Conservation (phyloP, 2,113 vertebrate species). For the Scomber scombrus region DNA sequence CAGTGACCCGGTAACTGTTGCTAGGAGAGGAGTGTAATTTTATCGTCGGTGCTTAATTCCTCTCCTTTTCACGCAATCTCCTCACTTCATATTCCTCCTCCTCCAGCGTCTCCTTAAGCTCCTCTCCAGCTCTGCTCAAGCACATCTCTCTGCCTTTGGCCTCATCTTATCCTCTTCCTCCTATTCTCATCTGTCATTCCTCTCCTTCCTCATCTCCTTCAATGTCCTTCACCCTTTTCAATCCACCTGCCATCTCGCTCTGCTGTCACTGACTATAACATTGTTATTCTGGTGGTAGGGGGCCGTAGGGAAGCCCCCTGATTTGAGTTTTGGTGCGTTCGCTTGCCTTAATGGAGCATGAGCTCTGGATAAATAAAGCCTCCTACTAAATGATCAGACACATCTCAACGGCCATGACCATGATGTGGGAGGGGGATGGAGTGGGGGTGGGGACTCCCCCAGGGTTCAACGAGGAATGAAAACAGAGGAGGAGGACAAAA, state of each 20-base stretch:
- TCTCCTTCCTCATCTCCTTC: constrained; percentile 47
- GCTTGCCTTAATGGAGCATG: constrained; percentile 34
- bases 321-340: constrained; percentile 11
- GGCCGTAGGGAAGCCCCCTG: background rate
- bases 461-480: constrained; percentile 14
- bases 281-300: constrained; percentile 52
- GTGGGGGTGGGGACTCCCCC: background rate
- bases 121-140: constrained; percentile 12
- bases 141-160: constrained; percentile 29
- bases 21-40: constrained; percentile 66
- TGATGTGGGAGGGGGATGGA: background rate
- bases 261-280: constrained; percentile 61
- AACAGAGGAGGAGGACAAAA: constrained; percentile 29
- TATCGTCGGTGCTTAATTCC: constrained; percentile 33
- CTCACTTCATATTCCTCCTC: constrained; percentile 25
- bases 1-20: constrained; percentile 70
- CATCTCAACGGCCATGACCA: background rate
- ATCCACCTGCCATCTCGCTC: constrained; percentile 21
- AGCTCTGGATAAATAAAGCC: constrained; percentile 48
- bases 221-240: constrained; percentile 59
- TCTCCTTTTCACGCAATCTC: constrained; percentile 15
- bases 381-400: constrained; percentile 38
- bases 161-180: constrained; percentile 24
- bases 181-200: constrained; percentile 27
- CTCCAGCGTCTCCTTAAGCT: constrained; percentile 17